A percentile compares a stretch with the other conserved stretches of the same genome.
phyloP scores from a whole-genome alignment of 2,797 vertebrate species.

The Bucorvus abyssinicus region DNA sequence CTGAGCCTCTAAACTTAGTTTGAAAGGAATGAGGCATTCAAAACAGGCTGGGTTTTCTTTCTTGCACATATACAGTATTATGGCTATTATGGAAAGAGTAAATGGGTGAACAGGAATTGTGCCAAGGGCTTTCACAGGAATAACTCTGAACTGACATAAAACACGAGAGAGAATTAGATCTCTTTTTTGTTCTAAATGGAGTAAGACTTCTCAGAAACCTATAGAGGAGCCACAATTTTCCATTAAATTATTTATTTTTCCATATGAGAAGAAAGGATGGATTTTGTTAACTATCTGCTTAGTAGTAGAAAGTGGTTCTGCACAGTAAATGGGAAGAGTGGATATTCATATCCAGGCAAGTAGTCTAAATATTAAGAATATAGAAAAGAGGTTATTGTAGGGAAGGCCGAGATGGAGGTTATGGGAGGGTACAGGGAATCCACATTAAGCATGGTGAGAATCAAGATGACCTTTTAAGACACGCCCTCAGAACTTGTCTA shows the following conservation, averaged over 20 bases:
- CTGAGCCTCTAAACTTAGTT: slow-evolving; percentile 20
- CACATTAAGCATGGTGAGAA: neutral
- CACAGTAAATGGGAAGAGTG: neutral
- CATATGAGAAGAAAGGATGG: neutral
- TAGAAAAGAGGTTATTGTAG: neutral
- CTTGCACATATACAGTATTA: neutral
- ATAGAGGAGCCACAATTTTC: neutral
- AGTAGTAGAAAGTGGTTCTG: neutral
- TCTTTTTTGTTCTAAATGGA: neutral
- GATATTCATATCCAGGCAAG: neutral
- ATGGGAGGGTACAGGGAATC: neutral
- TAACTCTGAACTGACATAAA: neutral
- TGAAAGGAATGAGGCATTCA: slow-evolving; percentile 16
- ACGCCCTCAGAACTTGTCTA: neutral
- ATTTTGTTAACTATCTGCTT: neutral
- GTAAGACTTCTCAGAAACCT: neutral
- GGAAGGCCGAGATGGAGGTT: neutral
- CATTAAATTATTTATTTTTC: neutral
- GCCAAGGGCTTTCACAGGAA: slow-evolving; percentile 39
- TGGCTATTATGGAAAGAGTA: slow-evolving; percentile 22
- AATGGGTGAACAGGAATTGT: slow-evolving; percentile 28
- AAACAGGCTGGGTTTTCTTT: neutral
- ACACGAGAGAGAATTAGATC: neutral
- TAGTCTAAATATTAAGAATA: neutral
- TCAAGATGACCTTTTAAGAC: neutral